phyloP scores from a whole-genome alignment of 2,888 invertebrate species.

The Amphimallon solstitiale region DNA sequence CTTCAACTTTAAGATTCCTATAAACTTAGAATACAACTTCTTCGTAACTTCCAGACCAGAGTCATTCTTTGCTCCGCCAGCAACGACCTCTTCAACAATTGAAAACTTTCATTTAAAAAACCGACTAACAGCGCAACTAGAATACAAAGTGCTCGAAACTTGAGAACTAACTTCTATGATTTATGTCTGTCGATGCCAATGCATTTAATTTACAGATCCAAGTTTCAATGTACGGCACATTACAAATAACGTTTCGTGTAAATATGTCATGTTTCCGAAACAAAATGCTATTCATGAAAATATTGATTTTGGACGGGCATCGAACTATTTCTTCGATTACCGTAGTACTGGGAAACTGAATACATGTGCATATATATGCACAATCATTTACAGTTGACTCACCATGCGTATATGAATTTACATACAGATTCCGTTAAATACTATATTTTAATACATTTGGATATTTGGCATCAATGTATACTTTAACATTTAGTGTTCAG shows the following conservation, averaged over 20 bases:
- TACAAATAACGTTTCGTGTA: background rate
- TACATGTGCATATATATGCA: background rate
- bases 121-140: background rate
- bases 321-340: background rate
- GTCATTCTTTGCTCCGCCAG: background rate
- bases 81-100: conserved; percentile 16
- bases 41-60: no score
- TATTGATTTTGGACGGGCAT: conserved; percentile 10
- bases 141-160: background rate
- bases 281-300: background rate
- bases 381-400: background rate
- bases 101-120: conserved; percentile 22
- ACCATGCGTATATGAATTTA: no score
- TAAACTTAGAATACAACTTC: conserved; percentile 2
- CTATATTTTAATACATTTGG: no score
- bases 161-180: conserved; percentile 10
- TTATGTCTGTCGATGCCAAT: conserved; percentile 4
- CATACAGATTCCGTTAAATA: no score
- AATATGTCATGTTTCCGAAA: background rate
- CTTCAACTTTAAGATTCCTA: background rate
- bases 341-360: background rate
- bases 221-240: background rate
- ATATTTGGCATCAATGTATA: no score
- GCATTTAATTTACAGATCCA: conserved; percentile 7
- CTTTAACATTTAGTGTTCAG: no score